Conservation (phyloP, 2,113 vertebrate species). For the Danio rerio region DNA sequence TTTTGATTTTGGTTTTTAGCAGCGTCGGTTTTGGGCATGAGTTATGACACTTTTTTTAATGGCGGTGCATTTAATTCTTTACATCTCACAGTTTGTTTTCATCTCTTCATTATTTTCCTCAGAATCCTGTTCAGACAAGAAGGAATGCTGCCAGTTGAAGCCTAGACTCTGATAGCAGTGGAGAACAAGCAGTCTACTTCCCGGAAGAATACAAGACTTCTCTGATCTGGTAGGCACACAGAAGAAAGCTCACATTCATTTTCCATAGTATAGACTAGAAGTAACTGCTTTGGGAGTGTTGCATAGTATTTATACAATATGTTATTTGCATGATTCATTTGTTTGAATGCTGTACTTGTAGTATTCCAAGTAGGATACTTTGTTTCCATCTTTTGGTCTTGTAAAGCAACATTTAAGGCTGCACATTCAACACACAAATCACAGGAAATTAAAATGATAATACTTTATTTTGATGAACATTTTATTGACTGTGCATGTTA, state of each 20-base stretch:
- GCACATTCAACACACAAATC: neutral
- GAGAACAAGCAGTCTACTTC: slow-evolving; percentile 39
- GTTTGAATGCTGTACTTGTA: neutral
- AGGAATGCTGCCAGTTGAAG: slow-evolving; percentile 54
- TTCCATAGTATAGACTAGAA: neutral
- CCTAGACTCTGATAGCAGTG: slow-evolving; percentile 43
- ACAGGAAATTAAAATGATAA: neutral
- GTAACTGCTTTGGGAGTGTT: neutral
- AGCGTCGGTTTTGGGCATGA: neutral
- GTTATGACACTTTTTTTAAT: neutral
- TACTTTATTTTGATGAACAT: too few species aligned
- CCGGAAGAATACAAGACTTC: slow-evolving; percentile 15
- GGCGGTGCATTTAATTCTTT: neutral
- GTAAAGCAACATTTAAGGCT: neutral
- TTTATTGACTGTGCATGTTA: too few species aligned
- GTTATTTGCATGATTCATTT: neutral
- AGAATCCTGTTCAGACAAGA: slow-evolving; percentile 48
- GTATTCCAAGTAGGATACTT: neutral
- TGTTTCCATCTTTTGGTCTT: too few species aligned
- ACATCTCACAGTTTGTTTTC: neutral
- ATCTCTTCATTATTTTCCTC: slow-evolving; percentile 36
- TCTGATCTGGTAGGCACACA: slow-evolving; percentile 49
- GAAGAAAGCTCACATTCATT: neutral
- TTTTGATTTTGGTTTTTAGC: neutral
- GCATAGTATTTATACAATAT: neutral